A percentile compares a stretch with the other conserved stretches of the same genome.
Evolutionary conservation across 2,888 invertebrate species (phyloP).

Genomic region (Hoplodrina blanda): DNA sequence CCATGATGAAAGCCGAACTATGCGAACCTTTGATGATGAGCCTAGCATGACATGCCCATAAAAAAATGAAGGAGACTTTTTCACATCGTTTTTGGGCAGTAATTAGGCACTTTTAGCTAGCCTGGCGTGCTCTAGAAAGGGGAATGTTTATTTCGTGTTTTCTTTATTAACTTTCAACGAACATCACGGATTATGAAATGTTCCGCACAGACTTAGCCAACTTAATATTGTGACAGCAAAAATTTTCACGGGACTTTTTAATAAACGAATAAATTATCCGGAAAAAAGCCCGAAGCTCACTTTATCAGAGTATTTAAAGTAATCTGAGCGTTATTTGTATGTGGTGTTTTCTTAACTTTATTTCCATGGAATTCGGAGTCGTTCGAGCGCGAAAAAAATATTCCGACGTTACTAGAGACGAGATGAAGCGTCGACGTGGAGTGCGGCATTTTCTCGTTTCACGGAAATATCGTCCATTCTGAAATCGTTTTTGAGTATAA

Average conservation of each 20-base stretch:
- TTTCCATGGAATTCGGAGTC: constrained; percentile 69
- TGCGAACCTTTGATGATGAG: constrained; percentile 57
- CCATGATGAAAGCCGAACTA: constrained; percentile 50
- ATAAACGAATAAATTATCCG: constrained; percentile 63
- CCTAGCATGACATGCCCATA: constrained; percentile 42
- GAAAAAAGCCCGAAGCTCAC: constrained; percentile 65
- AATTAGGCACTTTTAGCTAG: constrained; percentile 56
- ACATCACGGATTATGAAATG: constrained; percentile 40
- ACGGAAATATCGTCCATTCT: constrained; percentile 86
- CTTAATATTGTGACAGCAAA: constrained; percentile 49
- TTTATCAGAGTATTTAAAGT: constrained; percentile 69
- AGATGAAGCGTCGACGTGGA: constrained; percentile 75
- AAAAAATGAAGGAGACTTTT: constrained; percentile 46
- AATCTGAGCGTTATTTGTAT: constrained; percentile 77
- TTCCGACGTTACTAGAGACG: constrained; percentile 72
- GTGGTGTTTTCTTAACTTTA: constrained; percentile 75
- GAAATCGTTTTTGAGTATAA: constrained; percentile 88
- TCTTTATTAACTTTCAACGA: constrained; percentile 54
- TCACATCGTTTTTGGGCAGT: constrained; percentile 46
- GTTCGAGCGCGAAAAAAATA: constrained; percentile 79
- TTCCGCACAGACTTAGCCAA: constrained; percentile 24
- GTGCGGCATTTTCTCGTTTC: constrained; percentile 77
- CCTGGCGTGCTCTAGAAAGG: constrained; percentile 19
- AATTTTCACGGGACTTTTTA: constrained; percentile 44
- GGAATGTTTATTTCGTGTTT: constrained; percentile 53